A percentile compares a stretch with the other conserved stretches of the same genome.
Conservation (phyloP, 2,888 invertebrate species). For the Hedychridium roseum region DNA sequence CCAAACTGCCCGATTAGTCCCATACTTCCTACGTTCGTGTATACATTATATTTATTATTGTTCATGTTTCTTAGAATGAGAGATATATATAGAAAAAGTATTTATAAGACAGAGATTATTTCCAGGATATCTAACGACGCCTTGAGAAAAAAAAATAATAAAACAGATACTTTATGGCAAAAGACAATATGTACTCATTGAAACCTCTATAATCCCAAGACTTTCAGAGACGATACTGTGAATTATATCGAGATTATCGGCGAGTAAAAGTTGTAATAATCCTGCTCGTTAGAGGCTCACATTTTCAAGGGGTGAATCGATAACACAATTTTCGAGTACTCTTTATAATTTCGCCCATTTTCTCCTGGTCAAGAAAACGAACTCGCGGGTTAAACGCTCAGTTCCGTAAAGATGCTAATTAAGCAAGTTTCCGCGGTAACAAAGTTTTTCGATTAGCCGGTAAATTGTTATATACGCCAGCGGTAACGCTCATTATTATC, state of each 20-base stretch:
- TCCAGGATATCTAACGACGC: conserved; percentile 59
- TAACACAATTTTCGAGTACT: conserved; percentile 42
- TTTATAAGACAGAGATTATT: conserved; percentile 58
- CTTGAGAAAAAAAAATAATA: conserved; percentile 55
- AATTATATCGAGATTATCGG: too few species aligned
- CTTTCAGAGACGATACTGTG: too few species aligned
- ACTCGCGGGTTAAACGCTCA: conserved; percentile 49
- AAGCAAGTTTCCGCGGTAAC: conserved; percentile 61
- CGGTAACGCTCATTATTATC: conserved; percentile 38
- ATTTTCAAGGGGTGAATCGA: conserved; percentile 35
- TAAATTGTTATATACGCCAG: conserved; percentile 59
- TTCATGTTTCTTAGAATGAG: conserved; percentile 64
- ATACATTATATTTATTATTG: conserved; percentile 63
- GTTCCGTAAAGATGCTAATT: conserved; percentile 61
- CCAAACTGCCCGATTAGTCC: conserved; percentile 58
- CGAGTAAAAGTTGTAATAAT: too few species aligned
- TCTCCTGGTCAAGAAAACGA: conserved; percentile 28
- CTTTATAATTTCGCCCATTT: conserved; percentile 50
- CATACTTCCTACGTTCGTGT: conserved; percentile 61
- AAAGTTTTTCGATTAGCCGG: conserved; percentile 63
- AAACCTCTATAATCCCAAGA: conserved; percentile 3
- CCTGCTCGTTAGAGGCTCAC: conserved; percentile 24
- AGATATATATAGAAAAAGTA: conserved; percentile 42
- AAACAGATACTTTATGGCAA: conserved; percentile 52
- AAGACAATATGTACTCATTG: conserved; percentile 15